Evolutionary conservation across 2,113 vertebrate genomes (phyloP).

Genomic region (Oncorhynchus nerka): DNA sequence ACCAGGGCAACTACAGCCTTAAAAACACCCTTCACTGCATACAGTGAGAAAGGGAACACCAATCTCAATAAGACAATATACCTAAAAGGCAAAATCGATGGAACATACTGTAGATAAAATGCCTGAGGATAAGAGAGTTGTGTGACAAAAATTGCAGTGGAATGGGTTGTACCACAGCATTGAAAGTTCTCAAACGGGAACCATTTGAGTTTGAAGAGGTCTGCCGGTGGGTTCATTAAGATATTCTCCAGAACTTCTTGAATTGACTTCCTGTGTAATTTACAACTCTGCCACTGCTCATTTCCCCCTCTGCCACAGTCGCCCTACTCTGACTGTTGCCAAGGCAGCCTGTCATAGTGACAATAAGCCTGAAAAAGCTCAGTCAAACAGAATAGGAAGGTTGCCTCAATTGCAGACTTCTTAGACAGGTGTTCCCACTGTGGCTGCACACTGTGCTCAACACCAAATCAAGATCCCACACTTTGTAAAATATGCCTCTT

Average conservation of each 20-base stretch:
- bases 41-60: too few species aligned
- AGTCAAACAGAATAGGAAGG: constrained; percentile 48
- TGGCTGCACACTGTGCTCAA: not conserved
- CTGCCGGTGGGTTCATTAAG: constrained; percentile 55
- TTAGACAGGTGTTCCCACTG: constrained; percentile 28
- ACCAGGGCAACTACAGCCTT: too few species aligned
- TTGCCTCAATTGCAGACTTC: constrained; percentile 34
- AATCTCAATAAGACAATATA: too few species aligned
- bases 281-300: constrained; percentile 42
- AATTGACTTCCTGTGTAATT: constrained; percentile 66
- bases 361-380: constrained; percentile 50
- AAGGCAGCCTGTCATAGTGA: constrained; percentile 52
- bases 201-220: constrained; percentile 41
- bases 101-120: too few species aligned
- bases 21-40: too few species aligned
- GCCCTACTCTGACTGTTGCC: constrained; percentile 53
- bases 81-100: too few species aligned
- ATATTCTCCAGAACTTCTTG: constrained; percentile 35
- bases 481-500: too few species aligned
- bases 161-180: constrained; percentile 40
- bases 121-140: not conserved
- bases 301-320: constrained; percentile 43
- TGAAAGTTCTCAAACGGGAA: constrained; percentile 51
- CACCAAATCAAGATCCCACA: not conserved
- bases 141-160: not conserved